Evolutionary conservation across 2,113 vertebrate genomes (phyloP), one percentile per base, ranked within the genome.

Genomic region (Sinocyclocheilus rhinocerous): DNA sequence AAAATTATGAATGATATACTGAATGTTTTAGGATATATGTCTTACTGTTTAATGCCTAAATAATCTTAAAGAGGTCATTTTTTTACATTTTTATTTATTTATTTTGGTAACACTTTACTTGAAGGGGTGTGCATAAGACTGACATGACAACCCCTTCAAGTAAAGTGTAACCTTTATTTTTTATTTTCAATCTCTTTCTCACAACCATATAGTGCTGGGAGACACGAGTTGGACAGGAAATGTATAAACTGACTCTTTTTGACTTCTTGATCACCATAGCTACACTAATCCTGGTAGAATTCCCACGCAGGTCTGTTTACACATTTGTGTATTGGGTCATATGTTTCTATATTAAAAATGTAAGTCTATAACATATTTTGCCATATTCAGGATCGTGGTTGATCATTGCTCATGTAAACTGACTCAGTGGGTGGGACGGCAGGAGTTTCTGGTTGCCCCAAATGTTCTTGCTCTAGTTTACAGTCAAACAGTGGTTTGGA

Each of bases 231-330:
- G 97, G 97, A 7, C 97, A 97, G 91, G 97, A 98, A 90, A 97
- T 98, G 97, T 97, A 97, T 93, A 97, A 96, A 86, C 93, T 98
- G 36, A 90, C 95, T 1, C 79, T 98, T 29, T 98, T 98, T 26
- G 96, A 97, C 85, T 90, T 97, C 81, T 90, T 98, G 76, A 93
- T 94, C 22, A 93, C 87, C 24, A 26, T 97, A 2, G 93, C 92
- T 0, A 57, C 96, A 29, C 90, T 91, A 13, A 16, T 96, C 29
- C 88, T 98, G 87, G 86, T 96, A 61, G 96, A 96, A 88, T 96
- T 96, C 89, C 97, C 97, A 39, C 95, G 96, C 76, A 96, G 96
- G 97, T 97, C 89, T 89, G 90, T 86, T 29, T 57, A 2, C 86
- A 55, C 52, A 55, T 20, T 72, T 81, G 83, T 84, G 29, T 81